Conservation (phyloP, 2,113 vertebrate genomes). For the Antidorcas marsupialis region DNA sequence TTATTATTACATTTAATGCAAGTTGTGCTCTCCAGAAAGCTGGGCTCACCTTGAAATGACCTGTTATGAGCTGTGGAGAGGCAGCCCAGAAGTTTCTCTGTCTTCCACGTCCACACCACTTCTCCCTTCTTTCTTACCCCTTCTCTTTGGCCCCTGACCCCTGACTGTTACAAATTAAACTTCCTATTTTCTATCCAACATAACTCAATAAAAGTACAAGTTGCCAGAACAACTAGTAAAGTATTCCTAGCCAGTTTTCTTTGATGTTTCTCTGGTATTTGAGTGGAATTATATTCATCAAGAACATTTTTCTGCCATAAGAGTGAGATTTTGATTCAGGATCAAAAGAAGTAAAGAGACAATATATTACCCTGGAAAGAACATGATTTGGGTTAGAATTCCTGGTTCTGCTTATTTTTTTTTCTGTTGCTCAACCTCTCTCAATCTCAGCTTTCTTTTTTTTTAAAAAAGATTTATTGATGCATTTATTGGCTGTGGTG, state of each 20-base stretch:
- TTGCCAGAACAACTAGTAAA: neutral
- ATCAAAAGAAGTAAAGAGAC: neutral
- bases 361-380: neutral
- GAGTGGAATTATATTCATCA: neutral
- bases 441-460: neutral
- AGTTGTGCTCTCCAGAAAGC: neutral
- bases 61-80: neutral
- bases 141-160: slow-evolving; percentile 6
- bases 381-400: neutral
- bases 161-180: slow-evolving; percentile 3
- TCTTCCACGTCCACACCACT: neutral
- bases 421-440: neutral
- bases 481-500: neutral
- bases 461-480: neutral
- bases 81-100: neutral
- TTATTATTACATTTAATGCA: neutral
- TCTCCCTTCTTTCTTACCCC: neutral
- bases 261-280: slow-evolving; percentile 1
- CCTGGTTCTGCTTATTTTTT: neutral
- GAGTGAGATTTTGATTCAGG: neutral
- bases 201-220: neutral
- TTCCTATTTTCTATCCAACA: neutral
- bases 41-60: neutral
- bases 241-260: neutral
- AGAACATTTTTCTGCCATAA: neutral